Evolutionary conservation across 2,888 invertebrate species (phyloP).

Genomic region (Ophonus ardosiacus): DNA sequence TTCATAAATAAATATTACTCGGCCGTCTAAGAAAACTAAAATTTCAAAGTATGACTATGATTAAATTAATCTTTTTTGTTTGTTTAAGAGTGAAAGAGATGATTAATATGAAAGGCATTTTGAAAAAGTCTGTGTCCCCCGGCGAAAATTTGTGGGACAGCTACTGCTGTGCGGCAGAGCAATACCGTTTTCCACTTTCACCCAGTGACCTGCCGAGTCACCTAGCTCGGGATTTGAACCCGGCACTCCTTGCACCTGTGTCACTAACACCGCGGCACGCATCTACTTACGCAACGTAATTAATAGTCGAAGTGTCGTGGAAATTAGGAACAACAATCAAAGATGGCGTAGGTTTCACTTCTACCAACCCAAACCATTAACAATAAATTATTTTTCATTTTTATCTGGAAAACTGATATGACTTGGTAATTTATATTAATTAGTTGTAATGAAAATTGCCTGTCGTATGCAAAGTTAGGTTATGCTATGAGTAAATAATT

Average conservation of each 20-base stretch:
- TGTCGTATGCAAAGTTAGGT: slow-evolving; percentile 19
- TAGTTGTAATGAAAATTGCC: slow-evolving; percentile 47
- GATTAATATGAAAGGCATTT: background rate
- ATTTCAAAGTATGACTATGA: no score
- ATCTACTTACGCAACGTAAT: slow-evolving; percentile 50
- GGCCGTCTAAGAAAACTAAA: no score
- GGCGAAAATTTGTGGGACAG: background rate
- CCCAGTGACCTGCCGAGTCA: slow-evolving; percentile 56
- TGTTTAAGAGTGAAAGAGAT: no score
- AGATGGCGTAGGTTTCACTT: slow-evolving; percentile 16
- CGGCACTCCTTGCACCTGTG: slow-evolving; percentile 60
- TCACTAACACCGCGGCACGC: slow-evolving; percentile 42
- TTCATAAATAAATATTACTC: no score
- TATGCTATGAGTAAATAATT: slow-evolving; percentile 27
- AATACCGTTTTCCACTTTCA: slow-evolving; percentile 60
- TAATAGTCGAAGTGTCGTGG: slow-evolving; percentile 40
- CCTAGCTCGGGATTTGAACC: slow-evolving; percentile 57
- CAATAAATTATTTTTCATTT: slow-evolving; percentile 37
- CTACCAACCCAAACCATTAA: slow-evolving; percentile 12
- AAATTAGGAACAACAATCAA: slow-evolving; percentile 36
- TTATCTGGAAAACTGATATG: background rate
- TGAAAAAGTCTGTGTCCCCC: background rate
- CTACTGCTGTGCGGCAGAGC: slow-evolving; percentile 29
- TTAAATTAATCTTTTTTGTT: no score
- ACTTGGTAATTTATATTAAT: slow-evolving; percentile 40